A percentile compares a stretch with the other conserved stretches of the same genome.
Evolutionary conservation across 2,797 vertebrate species (phyloP).

Genomic region (Sphenodon punctatus): DNA sequence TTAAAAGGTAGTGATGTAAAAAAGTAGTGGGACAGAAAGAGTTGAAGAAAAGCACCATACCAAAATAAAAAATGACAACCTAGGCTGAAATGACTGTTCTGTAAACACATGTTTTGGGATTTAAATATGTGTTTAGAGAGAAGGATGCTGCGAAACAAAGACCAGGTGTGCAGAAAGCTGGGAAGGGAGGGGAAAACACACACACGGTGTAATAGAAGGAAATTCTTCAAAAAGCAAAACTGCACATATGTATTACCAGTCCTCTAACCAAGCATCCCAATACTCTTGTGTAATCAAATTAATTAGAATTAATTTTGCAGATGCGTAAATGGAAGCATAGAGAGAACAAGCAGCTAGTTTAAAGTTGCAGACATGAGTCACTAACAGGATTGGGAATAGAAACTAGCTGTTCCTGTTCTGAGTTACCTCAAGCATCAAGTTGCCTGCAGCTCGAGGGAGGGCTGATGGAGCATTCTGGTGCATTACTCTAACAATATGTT

Average conservation of each 20-base stretch:
- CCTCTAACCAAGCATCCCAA: background rate
- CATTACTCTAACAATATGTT: too few species aligned
- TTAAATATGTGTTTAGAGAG: background rate
- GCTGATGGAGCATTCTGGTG: too few species aligned
- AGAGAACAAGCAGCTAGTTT: constrained; percentile 31
- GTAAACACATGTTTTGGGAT: background rate
- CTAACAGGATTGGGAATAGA: constrained; percentile 43
- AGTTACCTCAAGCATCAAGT: too few species aligned
- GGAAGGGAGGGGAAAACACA: background rate
- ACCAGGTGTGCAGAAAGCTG: background rate
- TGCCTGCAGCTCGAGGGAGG: too few species aligned
- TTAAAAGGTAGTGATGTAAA: too few species aligned
- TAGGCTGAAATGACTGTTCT: background rate
- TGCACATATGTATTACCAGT: background rate
- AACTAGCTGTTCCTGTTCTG: constrained; percentile 23
- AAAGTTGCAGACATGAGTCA: too few species aligned
- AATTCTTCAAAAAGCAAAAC: too few species aligned
- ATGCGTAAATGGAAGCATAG: constrained; percentile 23
- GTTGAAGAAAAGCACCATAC: too few species aligned
- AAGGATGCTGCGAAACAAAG: background rate
- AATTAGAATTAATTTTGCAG: background rate
- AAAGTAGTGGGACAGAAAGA: too few species aligned
- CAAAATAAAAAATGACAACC: too few species aligned
- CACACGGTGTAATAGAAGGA: background rate
- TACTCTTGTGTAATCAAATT: constrained; percentile 23